Percentiles rank a stretch among this genome's conserved stretches.
Evolutionary conservation across 2,113 vertebrate genomes (phyloP).

Genomic region (Dolichallabes microphthalmus): DNA sequence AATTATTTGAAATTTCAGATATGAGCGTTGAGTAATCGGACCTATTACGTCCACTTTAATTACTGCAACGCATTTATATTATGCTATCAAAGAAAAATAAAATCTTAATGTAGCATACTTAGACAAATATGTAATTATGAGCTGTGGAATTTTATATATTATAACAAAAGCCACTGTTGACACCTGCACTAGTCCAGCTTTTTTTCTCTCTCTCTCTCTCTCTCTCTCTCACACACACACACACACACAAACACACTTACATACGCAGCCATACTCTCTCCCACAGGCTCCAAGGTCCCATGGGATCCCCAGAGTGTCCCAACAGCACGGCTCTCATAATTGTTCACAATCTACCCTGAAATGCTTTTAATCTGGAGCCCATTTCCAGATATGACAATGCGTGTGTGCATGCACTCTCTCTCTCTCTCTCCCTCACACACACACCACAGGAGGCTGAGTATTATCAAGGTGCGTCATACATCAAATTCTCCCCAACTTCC

Average conservation of each 20-base stretch:
- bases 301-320: conserved; percentile 50
- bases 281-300: conserved; percentile 29
- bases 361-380: conserved; percentile 58
- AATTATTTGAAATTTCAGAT: background rate
- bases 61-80: background rate
- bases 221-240: conserved; percentile 19
- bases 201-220: background rate
- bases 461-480: conserved; percentile 31
- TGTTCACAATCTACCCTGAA: conserved; percentile 64
- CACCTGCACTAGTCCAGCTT: conserved; percentile 7
- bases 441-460: conserved; percentile 35
- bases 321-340: conserved; percentile 52
- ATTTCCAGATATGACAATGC: conserved; percentile 42
- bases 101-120: background rate
- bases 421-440: background rate
- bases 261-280: conserved; percentile 34
- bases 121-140: background rate
- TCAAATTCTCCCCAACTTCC: conserved; percentile 30
- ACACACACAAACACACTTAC: conserved; percentile 8
- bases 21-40: background rate
- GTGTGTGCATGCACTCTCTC: background rate
- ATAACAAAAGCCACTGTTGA: background rate
- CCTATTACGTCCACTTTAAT: background rate
- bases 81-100: background rate
- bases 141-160: background rate